Evolutionary conservation across 2,888 invertebrate genomes (phyloP), one percentile per base, ranked within the genome.

Genomic region (Folsomia candida): DNA sequence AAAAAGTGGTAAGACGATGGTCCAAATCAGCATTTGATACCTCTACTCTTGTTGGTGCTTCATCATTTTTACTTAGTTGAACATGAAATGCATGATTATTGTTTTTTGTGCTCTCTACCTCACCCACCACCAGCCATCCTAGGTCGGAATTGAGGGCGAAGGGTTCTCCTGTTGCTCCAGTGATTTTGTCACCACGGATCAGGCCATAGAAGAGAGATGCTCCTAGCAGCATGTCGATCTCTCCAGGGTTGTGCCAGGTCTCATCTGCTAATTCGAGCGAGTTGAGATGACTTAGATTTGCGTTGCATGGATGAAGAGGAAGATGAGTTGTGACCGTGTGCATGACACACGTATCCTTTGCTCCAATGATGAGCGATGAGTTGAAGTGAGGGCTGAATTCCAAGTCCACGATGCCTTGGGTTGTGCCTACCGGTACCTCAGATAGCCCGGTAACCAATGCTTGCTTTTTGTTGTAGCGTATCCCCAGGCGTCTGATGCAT

Each of bases 121-220:
- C 37, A 2, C 74, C 74, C 20, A 51, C 71, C 1, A 74, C 64
- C 1, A 71, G 29, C 74, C 74, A 74, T 20, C 74, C 74, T 0
- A 74, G 47, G 26, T 29, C 51, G 1, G 69, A 58, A 0, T 68
- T 58, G 22, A 70, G 14, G 1, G 67, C 74, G 0, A 70, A 58
- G 14, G 74, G 74, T n/a, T 27, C 28, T 20, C 63, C 51, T 9
- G 26, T 9, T 3, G 28, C 20, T 9, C 72, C 74, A 6, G 4
- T 22, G 11, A 25, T 68, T 27, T 68, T 70, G n/a, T 29, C 68
- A n/a, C 28, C 22, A 14, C 24, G 6, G 4, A 72, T 18, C 1
- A 74, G 3, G 65, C n/a, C n/a, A n/a, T n/a, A n/a, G n/a, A n/a
- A n/a, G n/a, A n/a, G n/a, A n/a, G n/a, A n/a, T n/a, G n/a, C 25